Base-by-base conservation (phyloP, 1,140 invertebrate genomes). In the Diorhabda carinulata region DNA sequence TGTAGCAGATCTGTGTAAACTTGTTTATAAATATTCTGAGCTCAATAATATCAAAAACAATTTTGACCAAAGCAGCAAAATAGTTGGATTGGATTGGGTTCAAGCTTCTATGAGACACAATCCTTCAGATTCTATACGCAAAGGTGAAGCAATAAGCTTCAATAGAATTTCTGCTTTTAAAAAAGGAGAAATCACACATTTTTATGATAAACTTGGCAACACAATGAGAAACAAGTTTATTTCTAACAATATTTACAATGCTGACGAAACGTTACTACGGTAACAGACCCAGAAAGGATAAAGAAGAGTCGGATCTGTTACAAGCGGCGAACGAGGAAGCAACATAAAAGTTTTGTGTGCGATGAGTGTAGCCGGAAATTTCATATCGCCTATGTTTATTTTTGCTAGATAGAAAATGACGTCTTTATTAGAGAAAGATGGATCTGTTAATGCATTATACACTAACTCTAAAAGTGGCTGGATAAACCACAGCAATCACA, bases 351-450 rank as follows among this genome's bases (percentile, higher is more conserved):
- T 72, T 43, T 44, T 72, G 44, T 70, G 70, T 70, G 77, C 77
- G 61, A 80, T 79, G 73, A 82, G 73, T 71, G 70, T 70, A 71
- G 69, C 71, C 58, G 78, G 78, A 0, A 68, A 68, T 3, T 82
- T 66, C 70, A 74, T 82, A 57, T 78, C 81, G 62, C 81, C 81
- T 0, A 77, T 82, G 77, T 79, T 83, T 77, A 82, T 82, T 59
- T 82, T 76, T 69, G 74, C 75, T 61, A 56, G 78, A 59, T 10
- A 68, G 44, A 71, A 67, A 61, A 68, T 68, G 66, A 68, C 44
- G 42, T n/a, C 61, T 64, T 43, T 64, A 57, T 58, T 8, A 59
- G 71, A 77, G 70, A 79, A 76, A 60, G 78, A 78, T 71, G 78
- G 77, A 65, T 76, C 79, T 65, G 56, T 73, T 72, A 74, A 74